Evolutionary conservation across 2,113 vertebrate genomes (phyloP).

Genomic region (Cnemophilus loriae): DNA sequence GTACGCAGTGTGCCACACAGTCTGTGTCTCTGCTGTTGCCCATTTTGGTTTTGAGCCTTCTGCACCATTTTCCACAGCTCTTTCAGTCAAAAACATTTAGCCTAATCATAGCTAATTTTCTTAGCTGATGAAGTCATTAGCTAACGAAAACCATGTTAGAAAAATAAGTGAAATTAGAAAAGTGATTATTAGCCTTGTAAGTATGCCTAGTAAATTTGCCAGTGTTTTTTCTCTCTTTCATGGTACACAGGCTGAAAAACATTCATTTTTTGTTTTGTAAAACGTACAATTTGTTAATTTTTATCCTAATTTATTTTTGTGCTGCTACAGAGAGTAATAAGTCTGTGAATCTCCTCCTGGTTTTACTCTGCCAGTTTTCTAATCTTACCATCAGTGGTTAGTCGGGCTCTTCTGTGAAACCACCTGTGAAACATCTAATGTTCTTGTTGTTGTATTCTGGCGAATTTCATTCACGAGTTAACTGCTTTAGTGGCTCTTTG

Average conservation of each 20-base stretch:
- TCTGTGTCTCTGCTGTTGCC: not conserved
- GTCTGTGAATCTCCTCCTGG: not conserved
- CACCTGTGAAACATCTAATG: not conserved
- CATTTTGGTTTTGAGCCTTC: not conserved
- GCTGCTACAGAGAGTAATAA: not conserved
- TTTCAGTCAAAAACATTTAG: not conserved
- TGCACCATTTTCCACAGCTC: not conserved
- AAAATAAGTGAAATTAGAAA: not conserved
- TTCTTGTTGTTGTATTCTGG: not conserved
- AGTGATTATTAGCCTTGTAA: not conserved
- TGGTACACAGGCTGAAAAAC: not conserved
- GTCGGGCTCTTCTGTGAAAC: not conserved
- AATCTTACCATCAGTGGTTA: not conserved
- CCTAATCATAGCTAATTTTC: not conserved
- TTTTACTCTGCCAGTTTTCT: not conserved
- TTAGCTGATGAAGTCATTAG: not conserved
- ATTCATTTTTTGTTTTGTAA: not conserved
- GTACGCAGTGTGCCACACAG: not conserved
- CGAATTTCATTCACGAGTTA: not conserved
- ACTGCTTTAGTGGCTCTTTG: not conserved
- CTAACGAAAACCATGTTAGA: not conserved
- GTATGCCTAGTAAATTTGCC: not conserved
- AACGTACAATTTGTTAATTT: not conserved
- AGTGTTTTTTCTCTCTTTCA: not conserved
- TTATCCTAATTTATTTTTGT: not conserved